A percentile compares a stretch with the other conserved stretches of the same genome.
Evolutionary conservation across 2,888 invertebrate species (phyloP).

Genomic region (Andrena trimmerana): DNA sequence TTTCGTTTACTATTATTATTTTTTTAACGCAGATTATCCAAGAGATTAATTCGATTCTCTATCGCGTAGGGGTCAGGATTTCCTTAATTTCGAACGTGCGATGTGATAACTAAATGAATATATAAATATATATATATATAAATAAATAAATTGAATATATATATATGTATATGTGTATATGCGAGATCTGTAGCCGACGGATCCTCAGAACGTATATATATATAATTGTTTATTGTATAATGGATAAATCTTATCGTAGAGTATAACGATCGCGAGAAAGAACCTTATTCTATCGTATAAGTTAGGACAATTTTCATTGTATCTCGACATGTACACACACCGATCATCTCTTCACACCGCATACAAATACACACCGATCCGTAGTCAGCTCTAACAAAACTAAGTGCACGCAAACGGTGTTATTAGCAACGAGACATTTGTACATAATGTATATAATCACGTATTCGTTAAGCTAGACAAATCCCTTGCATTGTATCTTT

Average conservation of each 20-base stretch:
- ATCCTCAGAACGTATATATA: slow-evolving; percentile 62
- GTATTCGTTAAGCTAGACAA: slow-evolving; percentile 79
- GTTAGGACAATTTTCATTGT: slow-evolving; percentile 78
- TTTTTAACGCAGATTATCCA: slow-evolving; percentile 14
- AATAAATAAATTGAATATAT: slow-evolving; percentile 19
- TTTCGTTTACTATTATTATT: slow-evolving; percentile 15
- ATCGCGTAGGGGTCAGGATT: slow-evolving; percentile 34
- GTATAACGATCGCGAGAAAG: slow-evolving; percentile 65
- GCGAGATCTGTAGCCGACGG: slow-evolving; percentile 66
- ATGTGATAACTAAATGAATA: slow-evolving; percentile 69
- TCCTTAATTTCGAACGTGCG: slow-evolving; percentile 68
- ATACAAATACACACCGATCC: slow-evolving; percentile 65
- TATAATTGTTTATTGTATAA: slow-evolving; percentile 70
- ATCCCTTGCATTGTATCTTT: slow-evolving; percentile 80
- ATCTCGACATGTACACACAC: slow-evolving; percentile 46
- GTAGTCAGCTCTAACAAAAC: slow-evolving; percentile 72
- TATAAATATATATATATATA: slow-evolving; percentile 30
- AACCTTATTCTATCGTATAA: slow-evolving; percentile 71
- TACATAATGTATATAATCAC: slow-evolving; percentile 83
- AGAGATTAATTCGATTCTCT: slow-evolving; percentile 25
- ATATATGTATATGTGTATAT: slow-evolving; percentile 49
- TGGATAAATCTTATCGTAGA: slow-evolving; percentile 67
- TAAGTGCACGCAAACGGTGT: slow-evolving; percentile 76
- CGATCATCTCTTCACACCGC: slow-evolving; percentile 16
- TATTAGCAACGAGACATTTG: slow-evolving; percentile 73